Evolutionary conservation across 2,113 vertebrate species (phyloP), one percentile per base, ranked within the genome.

Genomic region (Corythoichthys haematopterus): DNA sequence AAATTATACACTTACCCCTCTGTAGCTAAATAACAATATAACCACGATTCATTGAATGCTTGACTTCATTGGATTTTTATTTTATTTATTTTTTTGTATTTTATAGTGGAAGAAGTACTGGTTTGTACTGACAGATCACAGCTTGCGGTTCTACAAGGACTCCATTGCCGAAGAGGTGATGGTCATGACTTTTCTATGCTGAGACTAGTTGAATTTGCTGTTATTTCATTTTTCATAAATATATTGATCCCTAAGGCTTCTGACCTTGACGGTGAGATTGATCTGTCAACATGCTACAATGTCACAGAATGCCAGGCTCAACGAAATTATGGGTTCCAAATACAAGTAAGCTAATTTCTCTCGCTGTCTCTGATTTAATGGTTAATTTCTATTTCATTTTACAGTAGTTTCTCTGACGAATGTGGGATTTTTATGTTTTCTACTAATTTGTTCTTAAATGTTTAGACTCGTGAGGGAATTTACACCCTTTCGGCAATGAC

Each of bases 401-500:
- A 11, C 4, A 33, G 28, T 43, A 28, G 40, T 43, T 8, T 43
- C 40, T 8, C 40, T 43, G 9, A 1, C 40, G 2, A 28, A 28
- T 28, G 20, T 28, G 20, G 20, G 20, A 28, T 28, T 28, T 28
- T 28, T 28, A 28, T 28, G 20, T 28, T 28, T 28, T 28, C 0
- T 28, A 43, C 40, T 0, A 7, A 43, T 43, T 43, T 40, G 6
- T 37, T 65, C 68, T 57, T 63, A 43, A 36, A 43, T 50, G 53
- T 77, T 69, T 61, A 93, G 92, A 93, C 91, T 8, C 88, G 89
- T 68, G 92, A 93, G 74, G 90, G 84, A 56, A 75, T 91, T 52
- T 88, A 93, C 80, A 92, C 90, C 5, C 84, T 93, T 74, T 93
- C 92, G 0, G 92, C 92, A 80, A 93, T 93, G 92, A 93, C 92